Conservation (phyloP, 92 coral and sea anemone genomes). For the Epizoanthus fatuus region DNA sequence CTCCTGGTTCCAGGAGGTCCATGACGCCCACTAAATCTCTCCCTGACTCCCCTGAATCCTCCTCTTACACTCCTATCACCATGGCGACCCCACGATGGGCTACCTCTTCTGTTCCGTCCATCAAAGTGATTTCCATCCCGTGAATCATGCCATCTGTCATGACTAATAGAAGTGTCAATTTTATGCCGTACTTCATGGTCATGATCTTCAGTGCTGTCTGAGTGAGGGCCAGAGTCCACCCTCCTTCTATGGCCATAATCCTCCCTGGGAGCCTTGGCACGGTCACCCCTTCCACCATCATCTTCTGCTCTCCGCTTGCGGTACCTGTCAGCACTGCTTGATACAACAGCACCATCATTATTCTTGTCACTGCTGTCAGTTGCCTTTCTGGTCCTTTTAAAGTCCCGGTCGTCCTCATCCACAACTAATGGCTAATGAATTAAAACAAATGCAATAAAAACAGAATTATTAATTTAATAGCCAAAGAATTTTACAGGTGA, state of each 20-base stretch:
- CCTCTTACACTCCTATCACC: conserved; percentile 20
- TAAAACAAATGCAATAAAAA: not conserved
- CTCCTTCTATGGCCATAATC: conserved; percentile 58
- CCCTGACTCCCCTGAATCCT: conserved; percentile 44
- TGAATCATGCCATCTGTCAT: conserved; percentile 59
- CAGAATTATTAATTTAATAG: too few relatives aligned
- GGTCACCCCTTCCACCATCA: conserved; percentile 65
- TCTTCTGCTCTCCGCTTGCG: conserved; percentile 91
- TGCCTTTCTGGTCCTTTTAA: conserved; percentile 92
- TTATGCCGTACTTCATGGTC: conserved; percentile 48
- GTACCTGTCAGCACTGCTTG: conserved; percentile 57
- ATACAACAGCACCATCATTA: conserved; percentile 51
- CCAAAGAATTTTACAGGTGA: too few relatives aligned
- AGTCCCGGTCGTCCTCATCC: conserved; percentile 98
- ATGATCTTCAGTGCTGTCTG: conserved; percentile 44
- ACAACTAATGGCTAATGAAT: conserved; percentile 77
- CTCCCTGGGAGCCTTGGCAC: conserved; percentile 13
- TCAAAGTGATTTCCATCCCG: conserved; percentile 45
- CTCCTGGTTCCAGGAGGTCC: conserved; percentile 65
- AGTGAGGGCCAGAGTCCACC: conserved; percentile 61
- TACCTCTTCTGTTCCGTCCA: conserved; percentile 38
- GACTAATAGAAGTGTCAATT: conserved; percentile 45
- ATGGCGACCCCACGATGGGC: conserved; percentile 21
- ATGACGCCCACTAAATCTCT: conserved; percentile 69
- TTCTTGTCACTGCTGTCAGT: conserved; percentile 72